Conservation (phyloP, 1,140 invertebrate genomes). For the Diprion similis region DNA sequence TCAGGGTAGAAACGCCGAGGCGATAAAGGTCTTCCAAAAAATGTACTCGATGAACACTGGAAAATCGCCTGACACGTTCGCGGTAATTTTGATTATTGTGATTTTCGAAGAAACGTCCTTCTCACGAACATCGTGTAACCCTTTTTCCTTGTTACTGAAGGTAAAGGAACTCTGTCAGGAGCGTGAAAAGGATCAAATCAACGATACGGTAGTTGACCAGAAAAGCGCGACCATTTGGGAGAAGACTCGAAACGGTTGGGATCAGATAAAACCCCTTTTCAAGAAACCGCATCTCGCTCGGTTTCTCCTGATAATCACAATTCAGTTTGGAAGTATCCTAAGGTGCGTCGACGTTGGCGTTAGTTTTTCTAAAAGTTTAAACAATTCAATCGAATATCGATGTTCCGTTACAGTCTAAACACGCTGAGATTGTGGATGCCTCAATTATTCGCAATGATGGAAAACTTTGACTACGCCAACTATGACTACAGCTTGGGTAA, state of each 20-base stretch:
- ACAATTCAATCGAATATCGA: slow-evolving; percentile 21
- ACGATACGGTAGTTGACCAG: slow-evolving; percentile 47
- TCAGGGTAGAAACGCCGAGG: slow-evolving; percentile 71
- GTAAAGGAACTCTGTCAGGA: slow-evolving; percentile 25
- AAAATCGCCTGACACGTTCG: slow-evolving; percentile 66
- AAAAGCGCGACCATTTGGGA: slow-evolving; percentile 34
- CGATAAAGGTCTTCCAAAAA: slow-evolving; percentile 66
- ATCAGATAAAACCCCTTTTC: slow-evolving; percentile 60
- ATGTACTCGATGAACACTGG: slow-evolving; percentile 71
- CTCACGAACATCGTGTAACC: slow-evolving; percentile 11
- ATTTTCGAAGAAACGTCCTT: background rate
- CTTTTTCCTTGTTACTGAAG: slow-evolving; percentile 33
- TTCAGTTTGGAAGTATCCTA: slow-evolving; percentile 58
- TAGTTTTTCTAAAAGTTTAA: slow-evolving; percentile 9
- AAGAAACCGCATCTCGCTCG: slow-evolving; percentile 47
- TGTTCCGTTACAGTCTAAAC: slow-evolving; percentile 54
- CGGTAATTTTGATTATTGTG: slow-evolving; percentile 60
- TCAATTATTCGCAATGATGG: slow-evolving; percentile 66
- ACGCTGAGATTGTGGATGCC: slow-evolving; percentile 66
- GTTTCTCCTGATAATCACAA: slow-evolving; percentile 55
- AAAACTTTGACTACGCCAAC: slow-evolving; percentile 32
- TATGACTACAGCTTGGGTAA: slow-evolving; percentile 16
- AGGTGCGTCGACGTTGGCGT: slow-evolving; percentile 46
- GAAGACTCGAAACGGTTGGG: slow-evolving; percentile 40
- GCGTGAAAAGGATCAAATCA: slow-evolving; percentile 52